A percentile compares a stretch with the other conserved stretches of the same genome.
Evolutionary conservation across 1,140 invertebrate genomes (phyloP).

Genomic region (Hermetia illucens): DNA sequence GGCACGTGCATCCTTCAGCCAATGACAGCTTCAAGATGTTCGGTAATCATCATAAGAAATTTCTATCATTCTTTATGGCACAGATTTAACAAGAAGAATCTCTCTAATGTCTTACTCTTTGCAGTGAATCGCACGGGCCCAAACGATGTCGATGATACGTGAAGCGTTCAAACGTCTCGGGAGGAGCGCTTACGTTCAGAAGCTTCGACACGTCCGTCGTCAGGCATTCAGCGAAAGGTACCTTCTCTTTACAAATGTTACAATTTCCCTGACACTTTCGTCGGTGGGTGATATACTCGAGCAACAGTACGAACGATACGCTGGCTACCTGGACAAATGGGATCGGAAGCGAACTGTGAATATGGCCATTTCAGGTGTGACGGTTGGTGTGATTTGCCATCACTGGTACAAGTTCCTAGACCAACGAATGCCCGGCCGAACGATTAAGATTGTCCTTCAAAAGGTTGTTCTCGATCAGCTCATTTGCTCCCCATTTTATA

Average conservation of each 20-base stretch:
- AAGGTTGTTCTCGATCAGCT: slow-evolving; percentile 82
- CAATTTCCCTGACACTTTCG: slow-evolving; percentile 62
- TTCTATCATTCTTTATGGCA: too few relatives aligned
- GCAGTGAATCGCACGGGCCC: too few relatives aligned
- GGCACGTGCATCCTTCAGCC: too few relatives aligned
- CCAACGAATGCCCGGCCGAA: slow-evolving; percentile 42
- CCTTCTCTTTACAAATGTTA: slow-evolving; percentile 73
- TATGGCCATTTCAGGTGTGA: slow-evolving; percentile 62
- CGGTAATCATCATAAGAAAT: too few relatives aligned
- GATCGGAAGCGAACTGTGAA: slow-evolving; percentile 52
- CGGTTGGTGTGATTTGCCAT: slow-evolving; percentile 71
- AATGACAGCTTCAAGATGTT: too few relatives aligned
- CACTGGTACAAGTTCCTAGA: slow-evolving; percentile 71
- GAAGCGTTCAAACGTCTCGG: too few relatives aligned
- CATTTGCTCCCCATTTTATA: slow-evolving; percentile 73
- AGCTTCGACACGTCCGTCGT: neutral
- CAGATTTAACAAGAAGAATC: too few relatives aligned
- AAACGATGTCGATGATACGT: too few relatives aligned
- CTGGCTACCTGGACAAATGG: slow-evolving; percentile 44
- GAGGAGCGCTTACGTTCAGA: too few relatives aligned
- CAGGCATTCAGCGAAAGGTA: slow-evolving; percentile 55
- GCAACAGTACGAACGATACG: slow-evolving; percentile 68
- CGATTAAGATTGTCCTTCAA: slow-evolving; percentile 53
- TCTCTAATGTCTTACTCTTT: too few relatives aligned
- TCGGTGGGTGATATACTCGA: slow-evolving; percentile 67